A percentile compares a stretch with the other conserved stretches of the same genome.
These are phyloP conservation scores for Coendou prehensilis DNA, from an alignment of 2,797 vertebrate genomes.

Conservation along the genomic window DNA sequence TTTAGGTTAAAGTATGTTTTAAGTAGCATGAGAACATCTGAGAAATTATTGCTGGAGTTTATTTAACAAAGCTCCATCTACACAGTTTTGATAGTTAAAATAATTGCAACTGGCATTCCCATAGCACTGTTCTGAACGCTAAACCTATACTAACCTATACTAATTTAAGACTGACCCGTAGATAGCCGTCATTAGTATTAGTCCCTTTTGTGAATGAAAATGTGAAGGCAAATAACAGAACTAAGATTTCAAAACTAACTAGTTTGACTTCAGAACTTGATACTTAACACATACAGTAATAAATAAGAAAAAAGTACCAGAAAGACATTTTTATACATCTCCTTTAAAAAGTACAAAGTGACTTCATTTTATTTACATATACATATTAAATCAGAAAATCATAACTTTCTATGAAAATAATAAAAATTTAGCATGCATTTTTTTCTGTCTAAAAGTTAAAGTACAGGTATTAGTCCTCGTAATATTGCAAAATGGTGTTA, in stretches of 20 bases:
- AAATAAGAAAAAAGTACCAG: background rate
- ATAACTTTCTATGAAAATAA: background rate
- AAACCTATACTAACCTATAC: too few species aligned
- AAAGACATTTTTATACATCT: background rate
- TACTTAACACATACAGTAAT: background rate
- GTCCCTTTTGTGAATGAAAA: background rate
- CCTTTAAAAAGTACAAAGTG: background rate
- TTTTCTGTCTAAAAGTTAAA: background rate
- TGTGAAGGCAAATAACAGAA: background rate
- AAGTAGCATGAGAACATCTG: background rate
- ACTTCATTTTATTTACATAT: background rate
- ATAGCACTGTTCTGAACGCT: background rate
- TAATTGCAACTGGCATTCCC: background rate
- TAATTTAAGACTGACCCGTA: background rate
- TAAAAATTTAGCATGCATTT: background rate
- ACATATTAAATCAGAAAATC: background rate
- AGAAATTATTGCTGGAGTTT: background rate
- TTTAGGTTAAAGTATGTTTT: constrained; percentile 28
- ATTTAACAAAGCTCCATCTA: background rate
- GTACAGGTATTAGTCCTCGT: background rate
- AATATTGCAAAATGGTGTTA: background rate
- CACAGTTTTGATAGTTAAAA: background rate
- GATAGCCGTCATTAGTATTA: background rate
- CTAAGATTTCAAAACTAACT: background rate
- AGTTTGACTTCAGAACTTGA: background rate